Evolutionary conservation across 2,888 invertebrate species (phyloP).

Genomic region (Ormyrus pomaceus): DNA sequence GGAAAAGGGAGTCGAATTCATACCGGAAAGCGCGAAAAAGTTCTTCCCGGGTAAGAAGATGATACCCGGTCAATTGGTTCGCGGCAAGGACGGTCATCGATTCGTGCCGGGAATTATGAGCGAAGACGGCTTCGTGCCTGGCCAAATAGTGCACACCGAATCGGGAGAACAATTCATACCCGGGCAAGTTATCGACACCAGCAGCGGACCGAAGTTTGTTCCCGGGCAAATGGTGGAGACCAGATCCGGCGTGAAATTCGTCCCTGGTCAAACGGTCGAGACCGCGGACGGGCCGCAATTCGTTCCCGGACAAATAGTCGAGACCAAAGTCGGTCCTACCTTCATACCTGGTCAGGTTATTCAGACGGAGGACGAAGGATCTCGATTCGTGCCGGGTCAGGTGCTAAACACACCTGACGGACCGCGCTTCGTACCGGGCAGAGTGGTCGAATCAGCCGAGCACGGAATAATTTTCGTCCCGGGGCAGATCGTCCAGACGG

Average conservation of each 20-base stretch:
- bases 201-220: slow-evolving; percentile 84
- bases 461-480: slow-evolving; percentile 76
- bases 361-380: slow-evolving; percentile 78
- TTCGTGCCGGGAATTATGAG: slow-evolving; percentile 84
- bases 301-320: slow-evolving; percentile 87
- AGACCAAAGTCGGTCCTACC: slow-evolving; percentile 85
- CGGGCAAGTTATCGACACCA: slow-evolving; percentile 84
- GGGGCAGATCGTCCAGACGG: slow-evolving; percentile 77
- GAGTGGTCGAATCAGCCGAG: slow-evolving; percentile 76
- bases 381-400: slow-evolving; percentile 80
- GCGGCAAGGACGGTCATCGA: slow-evolving; percentile 80
- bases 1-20: slow-evolving; percentile 81
- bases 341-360: slow-evolving; percentile 89
- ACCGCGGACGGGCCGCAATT: slow-evolving; percentile 85
- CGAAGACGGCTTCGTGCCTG: slow-evolving; percentile 82
- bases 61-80: slow-evolving; percentile 81
- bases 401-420: slow-evolving; percentile 85
- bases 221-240: slow-evolving; percentile 87
- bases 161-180: slow-evolving; percentile 84
- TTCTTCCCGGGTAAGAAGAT: slow-evolving; percentile 79
- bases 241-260: slow-evolving; percentile 81
- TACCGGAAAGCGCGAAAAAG: slow-evolving; percentile 77
- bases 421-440: slow-evolving; percentile 79
- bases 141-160: slow-evolving; percentile 83
- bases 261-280: slow-evolving; percentile 85